phyloP scores from a whole-genome alignment of 1,140 invertebrate species.

The Zaprionus ornatus region DNA sequence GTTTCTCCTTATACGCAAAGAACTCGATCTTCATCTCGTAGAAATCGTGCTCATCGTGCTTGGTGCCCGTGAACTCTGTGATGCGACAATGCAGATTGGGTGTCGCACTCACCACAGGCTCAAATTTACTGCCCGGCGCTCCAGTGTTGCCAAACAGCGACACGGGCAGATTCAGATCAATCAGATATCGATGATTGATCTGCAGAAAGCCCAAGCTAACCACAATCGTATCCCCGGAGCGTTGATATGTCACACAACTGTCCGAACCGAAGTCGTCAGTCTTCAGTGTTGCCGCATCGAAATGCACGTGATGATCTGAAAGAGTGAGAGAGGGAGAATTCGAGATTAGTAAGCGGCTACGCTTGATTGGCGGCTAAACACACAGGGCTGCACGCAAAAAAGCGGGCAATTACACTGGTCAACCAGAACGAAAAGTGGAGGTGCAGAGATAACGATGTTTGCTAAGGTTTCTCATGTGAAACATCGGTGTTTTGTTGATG shows the following conservation, averaged over 20 bases:
- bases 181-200: slow-evolving; percentile 82
- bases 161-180: slow-evolving; percentile 77
- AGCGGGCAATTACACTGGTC: background rate
- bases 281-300: slow-evolving; percentile 71
- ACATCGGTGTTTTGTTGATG: too few relatives aligned
- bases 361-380: background rate
- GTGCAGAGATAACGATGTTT: background rate
- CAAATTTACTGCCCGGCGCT: slow-evolving; percentile 56
- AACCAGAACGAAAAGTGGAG: background rate
- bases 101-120: slow-evolving; percentile 68
- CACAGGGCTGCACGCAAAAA: background rate
- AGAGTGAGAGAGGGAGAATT: background rate
- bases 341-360: background rate
- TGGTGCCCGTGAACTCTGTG: slow-evolving; percentile 68
- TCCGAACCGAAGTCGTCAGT: slow-evolving; percentile 78
- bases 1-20: slow-evolving; percentile 85
- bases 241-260: slow-evolving; percentile 80
- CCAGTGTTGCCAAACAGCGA: slow-evolving; percentile 60
- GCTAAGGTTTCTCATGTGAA: too few relatives aligned
- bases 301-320: slow-evolving; percentile 83
- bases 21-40: slow-evolving; percentile 85
- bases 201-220: slow-evolving; percentile 84
- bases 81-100: slow-evolving; percentile 82
- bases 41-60: slow-evolving; percentile 72
- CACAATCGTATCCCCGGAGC: slow-evolving; percentile 71